Conservation (phyloP, 2,113 vertebrate species). For the Corapipo altera region DNA sequence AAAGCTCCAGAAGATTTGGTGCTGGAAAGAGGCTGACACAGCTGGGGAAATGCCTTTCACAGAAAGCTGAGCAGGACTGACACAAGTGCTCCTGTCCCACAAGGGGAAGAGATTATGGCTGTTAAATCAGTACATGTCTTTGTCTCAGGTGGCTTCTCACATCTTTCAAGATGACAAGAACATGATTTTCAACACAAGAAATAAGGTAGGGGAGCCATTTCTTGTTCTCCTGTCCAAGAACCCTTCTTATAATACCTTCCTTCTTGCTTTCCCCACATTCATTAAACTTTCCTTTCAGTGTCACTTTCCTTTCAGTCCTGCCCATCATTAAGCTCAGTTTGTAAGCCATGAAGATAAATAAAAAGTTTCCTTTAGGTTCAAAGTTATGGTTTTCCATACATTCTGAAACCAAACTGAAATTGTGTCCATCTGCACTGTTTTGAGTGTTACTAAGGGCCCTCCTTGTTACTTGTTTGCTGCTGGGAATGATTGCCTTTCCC, state of each 20-base stretch:
- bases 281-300: not conserved
- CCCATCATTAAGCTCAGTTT: not conserved
- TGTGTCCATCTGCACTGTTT: not conserved
- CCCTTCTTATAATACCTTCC: not conserved
- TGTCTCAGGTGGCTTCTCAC: not conserved
- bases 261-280: not conserved
- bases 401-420: not conserved
- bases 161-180: not conserved
- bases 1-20: not conserved
- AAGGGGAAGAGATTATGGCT: not conserved
- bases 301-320: not conserved
- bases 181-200: not conserved
- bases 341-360: not conserved
- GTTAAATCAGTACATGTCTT: not conserved
- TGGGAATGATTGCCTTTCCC: not conserved
- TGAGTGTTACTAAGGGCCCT: not conserved
- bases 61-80: not conserved
- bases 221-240: not conserved
- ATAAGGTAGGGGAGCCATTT: not conserved
- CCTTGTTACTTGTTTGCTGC: not conserved
- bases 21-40: not conserved
- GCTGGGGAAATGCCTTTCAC: not conserved
- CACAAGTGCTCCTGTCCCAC: not conserved
- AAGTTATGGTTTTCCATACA: not conserved
- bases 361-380: not conserved